Evolutionary conservation across 2,797 vertebrate species (phyloP), one percentile per base, ranked within the genome.

Genomic region (Chrosomus eos): DNA sequence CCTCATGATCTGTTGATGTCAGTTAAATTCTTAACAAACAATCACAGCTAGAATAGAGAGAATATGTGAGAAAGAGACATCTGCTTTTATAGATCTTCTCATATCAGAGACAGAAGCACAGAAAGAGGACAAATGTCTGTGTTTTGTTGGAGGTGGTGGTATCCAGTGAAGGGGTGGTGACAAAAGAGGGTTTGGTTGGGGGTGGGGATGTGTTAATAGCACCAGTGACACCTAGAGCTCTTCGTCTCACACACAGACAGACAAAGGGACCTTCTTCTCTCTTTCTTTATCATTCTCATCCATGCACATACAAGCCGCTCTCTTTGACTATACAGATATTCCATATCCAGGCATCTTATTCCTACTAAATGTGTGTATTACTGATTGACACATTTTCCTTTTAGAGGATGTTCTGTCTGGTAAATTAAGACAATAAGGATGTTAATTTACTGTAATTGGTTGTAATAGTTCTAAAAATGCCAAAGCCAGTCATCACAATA

Each of bases 111-210:
- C 36, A 13, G 62, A 33, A 68, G 26, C 33, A 45, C 36, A 45
- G 62, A 60, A 13, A 10, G 23, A 45, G 51, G 33, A 68, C 0
- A 7, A 70, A 53, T 66, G 43, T 31, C 60, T 70, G 74, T 68
- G 72, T n/a, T 70, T 11, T 28, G 3, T 60, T 79, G 82, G 68
- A n/a, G 55, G 68, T 62, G 21, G 14, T 74, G 48, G 19, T 53
- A 38, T 48, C 45, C 4, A 51, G 43, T 53, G 13, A 43, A 84
- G 26, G 64, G 64, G 76, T 73, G 55, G 55, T 80, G 76, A 85
- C 55, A 73, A 73, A 80, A 51, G 55, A 80, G 67, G 76, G 68
- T 72, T 80, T 73, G 83, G 55, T 66, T 36, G 83, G 76, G 76
- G 83, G 67, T 80, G 68, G 83, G 72, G 38, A 23, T n/a, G 19